Evolutionary conservation across 2,797 vertebrate species (phyloP).

Genomic region (Periparus ater): DNA sequence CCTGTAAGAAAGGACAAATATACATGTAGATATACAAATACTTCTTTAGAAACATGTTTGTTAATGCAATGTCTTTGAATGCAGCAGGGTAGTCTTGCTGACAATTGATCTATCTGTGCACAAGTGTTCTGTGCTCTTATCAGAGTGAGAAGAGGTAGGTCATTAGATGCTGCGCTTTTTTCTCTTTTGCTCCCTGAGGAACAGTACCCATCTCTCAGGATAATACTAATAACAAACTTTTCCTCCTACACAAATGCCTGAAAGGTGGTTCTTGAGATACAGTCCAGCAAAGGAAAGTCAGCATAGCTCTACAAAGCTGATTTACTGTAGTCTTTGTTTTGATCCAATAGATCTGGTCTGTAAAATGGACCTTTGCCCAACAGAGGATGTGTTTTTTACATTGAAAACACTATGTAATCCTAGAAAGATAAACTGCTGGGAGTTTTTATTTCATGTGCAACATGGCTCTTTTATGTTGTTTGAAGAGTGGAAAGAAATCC

Average conservation of each 20-base stretch:
- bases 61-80: neutral
- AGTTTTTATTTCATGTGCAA: neutral
- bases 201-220: neutral
- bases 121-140: neutral
- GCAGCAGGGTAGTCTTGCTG: neutral
- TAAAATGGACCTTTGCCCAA: slow-evolving; percentile 6
- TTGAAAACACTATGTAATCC: slow-evolving; percentile 2
- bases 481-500: neutral
- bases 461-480: neutral
- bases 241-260: neutral
- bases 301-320: neutral
- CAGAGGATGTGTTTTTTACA: slow-evolving; percentile 8
- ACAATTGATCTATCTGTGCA: neutral
- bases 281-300: neutral
- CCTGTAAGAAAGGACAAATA: neutral
- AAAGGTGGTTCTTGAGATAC: slow-evolving; percentile 24
- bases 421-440: neutral
- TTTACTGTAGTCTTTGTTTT: slow-evolving; percentile 27
- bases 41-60: neutral
- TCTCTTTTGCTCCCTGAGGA: neutral
- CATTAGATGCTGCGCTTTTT: neutral
- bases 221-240: neutral
- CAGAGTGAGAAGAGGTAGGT: neutral
- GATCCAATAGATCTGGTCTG: slow-evolving; percentile 12
- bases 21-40: neutral